These are phyloP conservation scores for Rhea americana DNA, from an alignment of 2,113 vertebrate genomes.

Conservation along the genomic window DNA sequence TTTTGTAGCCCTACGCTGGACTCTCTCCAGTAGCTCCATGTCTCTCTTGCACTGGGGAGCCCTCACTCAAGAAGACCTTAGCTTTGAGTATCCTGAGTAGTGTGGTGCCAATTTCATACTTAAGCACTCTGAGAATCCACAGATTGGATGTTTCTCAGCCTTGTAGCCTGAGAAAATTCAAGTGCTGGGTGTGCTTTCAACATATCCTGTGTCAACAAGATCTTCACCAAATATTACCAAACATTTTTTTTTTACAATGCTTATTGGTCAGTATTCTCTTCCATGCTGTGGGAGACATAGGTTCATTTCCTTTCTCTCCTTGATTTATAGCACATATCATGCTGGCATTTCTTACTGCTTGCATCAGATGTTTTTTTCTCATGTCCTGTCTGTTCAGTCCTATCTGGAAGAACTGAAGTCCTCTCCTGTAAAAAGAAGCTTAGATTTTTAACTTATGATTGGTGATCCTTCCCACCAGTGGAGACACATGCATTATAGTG, in stretches of 20 bases:
- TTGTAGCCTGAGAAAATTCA: neutral
- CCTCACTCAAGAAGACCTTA: neutral
- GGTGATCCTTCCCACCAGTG: neutral
- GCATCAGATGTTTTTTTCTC: neutral
- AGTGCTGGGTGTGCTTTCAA: neutral
- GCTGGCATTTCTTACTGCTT: neutral
- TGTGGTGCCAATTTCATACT: neutral
- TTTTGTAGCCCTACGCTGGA: too few relatives aligned
- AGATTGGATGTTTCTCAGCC: neutral
- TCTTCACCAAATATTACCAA: neutral
- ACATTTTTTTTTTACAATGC: neutral
- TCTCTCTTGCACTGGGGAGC: too few relatives aligned
- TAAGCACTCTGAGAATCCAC: neutral
- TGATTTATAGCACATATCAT: neutral
- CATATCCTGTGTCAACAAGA: neutral
- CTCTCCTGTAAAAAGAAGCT: neutral
- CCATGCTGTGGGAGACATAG: neutral
- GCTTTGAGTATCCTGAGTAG: neutral
- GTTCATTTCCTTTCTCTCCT: neutral
- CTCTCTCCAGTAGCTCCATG: too few relatives aligned
- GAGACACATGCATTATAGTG: neutral
- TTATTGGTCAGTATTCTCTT: neutral
- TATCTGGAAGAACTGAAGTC: neutral
- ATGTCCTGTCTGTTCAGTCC: neutral
- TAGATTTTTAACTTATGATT: neutral